Evolutionary conservation across 2,797 vertebrate species (phyloP).

Genomic region (Poeciliopsis paucimaculata): DNA sequence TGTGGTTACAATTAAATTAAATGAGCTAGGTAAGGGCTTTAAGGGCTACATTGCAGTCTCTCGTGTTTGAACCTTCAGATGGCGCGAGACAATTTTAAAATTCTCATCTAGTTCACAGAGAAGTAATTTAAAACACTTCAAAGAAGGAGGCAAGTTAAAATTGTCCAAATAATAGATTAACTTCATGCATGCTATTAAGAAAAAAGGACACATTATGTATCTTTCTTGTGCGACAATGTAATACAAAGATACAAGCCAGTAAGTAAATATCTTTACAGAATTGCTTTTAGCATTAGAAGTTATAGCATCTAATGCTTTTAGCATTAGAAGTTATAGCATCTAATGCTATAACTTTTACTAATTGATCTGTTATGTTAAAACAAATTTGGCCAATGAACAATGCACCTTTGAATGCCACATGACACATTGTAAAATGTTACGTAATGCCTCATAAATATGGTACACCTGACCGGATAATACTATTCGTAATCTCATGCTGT

Average conservation of each 20-base stretch:
- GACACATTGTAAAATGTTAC: not conserved
- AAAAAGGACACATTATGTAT: not conserved
- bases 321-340: too few relatives aligned
- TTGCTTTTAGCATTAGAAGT: not conserved
- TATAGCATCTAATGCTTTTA: too few relatives aligned
- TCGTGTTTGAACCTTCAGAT: not conserved
- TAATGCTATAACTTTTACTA: too few relatives aligned
- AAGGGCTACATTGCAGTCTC: constrained; percentile 7
- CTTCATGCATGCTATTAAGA: not conserved
- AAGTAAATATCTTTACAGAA: not conserved
- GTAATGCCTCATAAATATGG: not conserved
- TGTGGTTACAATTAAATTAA: constrained; percentile 66
- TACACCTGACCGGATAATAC: not conserved
- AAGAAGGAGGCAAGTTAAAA: not conserved
- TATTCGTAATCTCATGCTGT: not conserved
- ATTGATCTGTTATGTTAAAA: not conserved
- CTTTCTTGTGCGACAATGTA: not conserved
- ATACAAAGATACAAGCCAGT: not conserved
- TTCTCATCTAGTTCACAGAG: not conserved
- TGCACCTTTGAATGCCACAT: not conserved
- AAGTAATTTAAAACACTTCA: too few relatives aligned
- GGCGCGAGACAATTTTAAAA: not conserved
- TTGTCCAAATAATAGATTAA: not conserved
- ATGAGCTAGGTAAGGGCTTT: constrained; percentile 64
- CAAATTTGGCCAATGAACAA: too few relatives aligned